A percentile compares a stretch with the other conserved stretches of the same genome.
phyloP scores from a whole-genome alignment of 2,113 vertebrate genomes.

The Glareola pratincola region DNA sequence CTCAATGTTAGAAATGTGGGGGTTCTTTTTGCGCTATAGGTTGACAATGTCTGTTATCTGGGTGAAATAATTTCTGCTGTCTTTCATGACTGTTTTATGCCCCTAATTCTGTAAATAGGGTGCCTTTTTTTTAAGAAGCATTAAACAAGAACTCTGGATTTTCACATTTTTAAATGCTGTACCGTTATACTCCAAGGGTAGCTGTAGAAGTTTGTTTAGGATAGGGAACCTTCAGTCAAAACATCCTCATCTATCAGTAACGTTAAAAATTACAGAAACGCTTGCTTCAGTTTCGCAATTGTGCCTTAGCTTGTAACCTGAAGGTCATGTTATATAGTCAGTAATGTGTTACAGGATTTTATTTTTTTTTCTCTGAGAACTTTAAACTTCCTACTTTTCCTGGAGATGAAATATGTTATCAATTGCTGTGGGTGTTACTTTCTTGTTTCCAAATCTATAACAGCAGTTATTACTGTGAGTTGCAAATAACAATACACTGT shows the following conservation, averaged over 20 bases:
- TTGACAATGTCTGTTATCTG: not conserved
- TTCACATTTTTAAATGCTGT: not conserved
- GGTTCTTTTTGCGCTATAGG: not conserved
- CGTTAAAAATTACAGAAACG: not conserved
- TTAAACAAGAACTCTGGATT: not conserved
- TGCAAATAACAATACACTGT: not conserved
- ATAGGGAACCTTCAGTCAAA: not conserved
- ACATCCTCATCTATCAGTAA: not conserved
- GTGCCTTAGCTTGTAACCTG: not conserved
- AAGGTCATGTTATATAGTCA: not conserved
- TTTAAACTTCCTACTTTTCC: not conserved
- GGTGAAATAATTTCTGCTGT: not conserved
- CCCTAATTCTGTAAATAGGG: not conserved
- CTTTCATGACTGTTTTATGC: not conserved
- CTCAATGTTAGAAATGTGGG: fast-evolving
- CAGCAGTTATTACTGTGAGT: not conserved
- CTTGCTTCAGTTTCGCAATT: not conserved
- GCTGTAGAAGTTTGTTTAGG: not conserved
- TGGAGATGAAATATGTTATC: not conserved
- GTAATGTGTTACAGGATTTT: not conserved
- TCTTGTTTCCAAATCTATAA: not conserved
- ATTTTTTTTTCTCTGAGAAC: not conserved
- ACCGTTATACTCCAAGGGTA: not conserved
- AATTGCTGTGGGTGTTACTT: not conserved
- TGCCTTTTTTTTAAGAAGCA: not conserved